phyloP scores from a whole-genome alignment of 2,888 invertebrate species.

The Odontocerum albicorne region DNA sequence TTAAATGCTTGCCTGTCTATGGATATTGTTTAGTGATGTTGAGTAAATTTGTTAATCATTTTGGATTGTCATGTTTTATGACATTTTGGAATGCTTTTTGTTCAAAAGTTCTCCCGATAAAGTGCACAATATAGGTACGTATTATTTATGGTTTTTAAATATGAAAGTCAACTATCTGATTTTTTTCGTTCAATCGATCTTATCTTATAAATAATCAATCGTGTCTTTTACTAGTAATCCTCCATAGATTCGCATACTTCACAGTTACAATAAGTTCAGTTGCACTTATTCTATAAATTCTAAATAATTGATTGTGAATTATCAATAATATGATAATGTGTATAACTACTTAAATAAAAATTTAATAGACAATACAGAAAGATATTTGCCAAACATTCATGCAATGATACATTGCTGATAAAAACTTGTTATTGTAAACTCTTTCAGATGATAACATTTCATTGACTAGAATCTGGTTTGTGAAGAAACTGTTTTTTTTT shows the following conservation, averaged over 20 bases:
- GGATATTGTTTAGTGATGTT: not conserved
- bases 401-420: conserved; percentile 27
- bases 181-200: conserved; percentile 27
- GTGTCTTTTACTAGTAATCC: conserved; percentile 15
- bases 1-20: not conserved
- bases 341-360: conserved; percentile 28
- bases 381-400: conserved; percentile 23
- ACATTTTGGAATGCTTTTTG: not conserved
- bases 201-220: conserved; percentile 27
- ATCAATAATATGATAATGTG: conserved; percentile 35
- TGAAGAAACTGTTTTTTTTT: conserved; percentile 11
- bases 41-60: not conserved
- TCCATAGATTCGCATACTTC: conserved; percentile 1
- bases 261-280: conserved; percentile 18
- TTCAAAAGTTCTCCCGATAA: conserved; percentile 23
- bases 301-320: conserved; percentile 36
- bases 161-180: conserved; percentile 31
- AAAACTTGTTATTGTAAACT: conserved; percentile 23
- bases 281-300: conserved; percentile 31
- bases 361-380: conserved; percentile 32
- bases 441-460: conserved; percentile 26
- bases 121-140: conserved; percentile 36
- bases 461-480: conserved; percentile 17
- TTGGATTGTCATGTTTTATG: not conserved
- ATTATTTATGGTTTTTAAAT: conserved; percentile 34